Base-by-base conservation (phyloP, 2,888 invertebrate species). In the Drosophila prostipennis region DNA sequence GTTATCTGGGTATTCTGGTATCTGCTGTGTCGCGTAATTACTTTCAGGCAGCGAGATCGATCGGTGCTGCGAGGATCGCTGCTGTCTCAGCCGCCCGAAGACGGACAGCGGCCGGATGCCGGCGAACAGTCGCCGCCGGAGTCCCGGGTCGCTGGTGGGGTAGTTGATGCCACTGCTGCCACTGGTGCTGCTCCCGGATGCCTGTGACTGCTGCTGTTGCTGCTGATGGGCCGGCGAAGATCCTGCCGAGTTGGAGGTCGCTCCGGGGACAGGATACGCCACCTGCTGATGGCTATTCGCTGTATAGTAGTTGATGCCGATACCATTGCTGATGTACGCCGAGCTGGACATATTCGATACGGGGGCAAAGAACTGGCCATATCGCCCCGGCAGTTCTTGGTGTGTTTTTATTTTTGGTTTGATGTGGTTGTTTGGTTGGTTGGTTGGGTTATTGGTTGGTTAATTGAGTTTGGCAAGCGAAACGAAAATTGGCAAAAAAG, bases 11-110 rank as follows among this genome's bases (percentile, higher is more conserved):
- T 34, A 13, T 49, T 46, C 34, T 34, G 34, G 55, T 7, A 29
- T 29, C 7, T 29, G 19, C 4, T 54, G 29, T 10, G 39, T 46
- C 77, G 84, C 84, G 89, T 91, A 91, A 88, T 91, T 96, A 96
- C 96, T 96, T 96, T 96, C 96, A 92, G 96, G 96, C 93, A 96
- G 94, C 92, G 96, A 96, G 94, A 96, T 96, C 93, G 96, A 96
- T 92, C 96, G 95, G 93, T 95, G 95, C 92, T 95, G 95, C 88
- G 95, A 94, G 87, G 95, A 95, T 91, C 94, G 94, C 89, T 94
- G 94, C 89, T 94, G 94, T 87, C 95, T 94, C 90, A 95, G 93
- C 10, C 91, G 90, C 40, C 91, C 89, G 90, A 95, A 93, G 76
- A 94, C 95, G 89, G 96, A 96, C 91, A 96, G 93, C 92, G 95